Evolutionary conservation across 2,888 invertebrate species (phyloP), one percentile per base, ranked within the genome.

Genomic region (Troides helena): DNA sequence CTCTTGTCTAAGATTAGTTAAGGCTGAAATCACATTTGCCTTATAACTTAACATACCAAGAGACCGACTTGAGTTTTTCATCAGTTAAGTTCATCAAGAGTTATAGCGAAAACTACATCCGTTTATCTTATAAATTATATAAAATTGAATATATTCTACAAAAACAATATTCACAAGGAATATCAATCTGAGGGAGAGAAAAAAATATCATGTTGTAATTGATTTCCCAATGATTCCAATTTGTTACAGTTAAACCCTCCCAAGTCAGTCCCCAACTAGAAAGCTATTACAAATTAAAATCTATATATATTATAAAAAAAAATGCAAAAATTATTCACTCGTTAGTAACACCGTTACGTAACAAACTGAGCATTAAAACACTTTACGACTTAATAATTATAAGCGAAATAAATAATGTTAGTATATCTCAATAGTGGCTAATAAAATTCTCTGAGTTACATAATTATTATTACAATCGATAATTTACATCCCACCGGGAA

Each of bases 341-440:
- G 73, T 82, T 82, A 81, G 79, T 81, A 80, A 78, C 77, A 77
- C 77, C 78, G 76, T 80, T 77, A 79, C 75, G 73, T 74, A 74
- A 75, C 76, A 76, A 79, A 81, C 79, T 74, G 81, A 85, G 80
- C 78, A 79, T 63, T 53, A 73, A 53, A 76, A 78, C 71, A 74
- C 67, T 73, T 74, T 73, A 75, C 72, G 79, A 80, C 82, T 84
- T 86, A 81, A 79, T 56, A 78, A 73, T 53, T 53, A 53, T 78
- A 89, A 88, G 88, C 89, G 69, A 87, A 90, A 91, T 90, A 91
- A 91, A 91, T n/a, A 91, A 91, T 83, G 85, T 91, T 90, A 90
- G 86, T 80, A 65, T 46, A 46, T 66, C 25, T 67, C 65, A 63
- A 71, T 68, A 71, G 43, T 71, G 30, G 65, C 65, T 71, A 65